Evolutionary conservation across 2,113 vertebrate species (phyloP).

Genomic region (Indicator indicator): DNA sequence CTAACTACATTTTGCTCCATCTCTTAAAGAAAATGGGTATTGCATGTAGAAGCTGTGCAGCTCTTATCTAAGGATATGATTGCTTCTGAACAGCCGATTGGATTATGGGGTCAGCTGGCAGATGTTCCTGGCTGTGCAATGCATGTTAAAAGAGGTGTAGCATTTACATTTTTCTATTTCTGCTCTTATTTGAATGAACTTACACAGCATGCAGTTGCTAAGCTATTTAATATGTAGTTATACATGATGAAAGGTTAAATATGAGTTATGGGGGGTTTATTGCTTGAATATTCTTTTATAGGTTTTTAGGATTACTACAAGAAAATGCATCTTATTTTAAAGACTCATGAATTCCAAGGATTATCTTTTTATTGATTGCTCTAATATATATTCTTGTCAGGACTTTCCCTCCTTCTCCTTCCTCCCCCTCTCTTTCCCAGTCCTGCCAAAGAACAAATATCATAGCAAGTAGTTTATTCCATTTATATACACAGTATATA

Average conservation of each 20-base stretch:
- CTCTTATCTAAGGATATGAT: constrained; percentile 38
- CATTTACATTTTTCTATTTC: constrained; percentile 46
- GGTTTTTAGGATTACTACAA: constrained; percentile 56
- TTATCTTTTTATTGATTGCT: constrained; percentile 66
- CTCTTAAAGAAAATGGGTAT: constrained; percentile 33
- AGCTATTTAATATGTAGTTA: constrained; percentile 62
- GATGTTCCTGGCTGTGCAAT: constrained; percentile 47
- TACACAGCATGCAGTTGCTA: constrained; percentile 33
- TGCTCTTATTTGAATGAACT: constrained; percentile 51
- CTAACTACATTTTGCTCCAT: constrained; percentile 41
- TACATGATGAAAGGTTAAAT: constrained; percentile 72
- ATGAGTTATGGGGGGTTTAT: constrained; percentile 46
- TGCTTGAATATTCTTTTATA: constrained; percentile 65
- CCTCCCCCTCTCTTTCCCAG: not conserved
- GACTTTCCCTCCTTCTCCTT: constrained; percentile 19
- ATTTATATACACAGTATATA: not conserved
- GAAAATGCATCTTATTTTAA: constrained; percentile 64
- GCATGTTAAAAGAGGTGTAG: constrained; percentile 57
- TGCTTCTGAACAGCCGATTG: constrained; percentile 37
- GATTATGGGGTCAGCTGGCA: constrained; percentile 66
- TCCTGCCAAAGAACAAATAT: constrained; percentile 40
- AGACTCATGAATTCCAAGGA: constrained; percentile 53
- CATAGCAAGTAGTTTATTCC: constrained; percentile 7
- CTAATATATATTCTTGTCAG: constrained; percentile 61
- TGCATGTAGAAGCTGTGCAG: not conserved